Percentiles rank a stretch among this genome's conserved stretches.
Conservation (phyloP, 2,113 vertebrate genomes). For the Pelmatolapia mariae region DNA sequence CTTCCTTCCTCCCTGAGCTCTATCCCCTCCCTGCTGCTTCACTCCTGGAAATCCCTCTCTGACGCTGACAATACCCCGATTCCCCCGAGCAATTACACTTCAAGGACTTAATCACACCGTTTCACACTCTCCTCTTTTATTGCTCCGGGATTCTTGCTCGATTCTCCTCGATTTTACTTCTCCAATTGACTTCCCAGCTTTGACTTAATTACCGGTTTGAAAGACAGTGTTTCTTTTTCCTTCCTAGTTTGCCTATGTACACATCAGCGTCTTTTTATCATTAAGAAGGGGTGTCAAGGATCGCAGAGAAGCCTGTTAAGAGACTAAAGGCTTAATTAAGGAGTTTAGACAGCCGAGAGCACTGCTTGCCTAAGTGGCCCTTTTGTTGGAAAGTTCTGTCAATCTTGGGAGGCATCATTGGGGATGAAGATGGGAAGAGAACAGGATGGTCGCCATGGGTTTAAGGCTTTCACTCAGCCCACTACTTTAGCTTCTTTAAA, state of each 20-base stretch:
- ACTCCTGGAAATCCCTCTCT: constrained; percentile 9
- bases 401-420: not conserved
- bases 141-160: not conserved
- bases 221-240: not conserved
- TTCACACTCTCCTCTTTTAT: not conserved
- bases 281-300: not conserved
- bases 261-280: constrained; percentile 4
- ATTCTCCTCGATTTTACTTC: constrained; percentile 7
- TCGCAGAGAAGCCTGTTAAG: not conserved
- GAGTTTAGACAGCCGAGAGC: not conserved
- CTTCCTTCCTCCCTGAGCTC: constrained; percentile 11
- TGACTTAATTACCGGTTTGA: constrained; percentile 34
- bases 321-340: constrained; percentile 16
- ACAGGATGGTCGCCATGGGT: not conserved
- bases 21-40: not conserved
- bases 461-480: not conserved
- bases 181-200: not conserved
- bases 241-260: not conserved
- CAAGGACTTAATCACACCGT: constrained; percentile 10
- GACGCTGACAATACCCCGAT: not conserved
- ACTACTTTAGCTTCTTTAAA: not conserved
- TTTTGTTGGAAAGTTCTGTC: not conserved
- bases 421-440: not conserved
- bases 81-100: constrained; percentile 19
- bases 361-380: not conserved